Conservation (phyloP, 2,113 vertebrate genomes). For the Sapajus apella region DNA sequence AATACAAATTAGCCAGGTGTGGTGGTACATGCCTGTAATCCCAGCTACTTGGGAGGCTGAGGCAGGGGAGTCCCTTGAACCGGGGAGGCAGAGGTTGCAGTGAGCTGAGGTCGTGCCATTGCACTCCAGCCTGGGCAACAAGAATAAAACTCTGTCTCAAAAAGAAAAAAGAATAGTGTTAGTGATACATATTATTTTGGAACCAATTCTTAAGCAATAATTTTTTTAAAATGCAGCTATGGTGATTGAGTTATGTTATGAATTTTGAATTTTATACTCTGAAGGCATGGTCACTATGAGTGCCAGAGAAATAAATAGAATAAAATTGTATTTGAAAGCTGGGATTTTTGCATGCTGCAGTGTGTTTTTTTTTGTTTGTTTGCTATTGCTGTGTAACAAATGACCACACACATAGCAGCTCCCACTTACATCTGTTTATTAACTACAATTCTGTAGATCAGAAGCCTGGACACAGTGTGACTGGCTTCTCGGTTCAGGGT, state of each 20-base stretch:
- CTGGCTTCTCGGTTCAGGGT: not conserved
- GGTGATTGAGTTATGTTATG: not conserved
- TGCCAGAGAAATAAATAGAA: not conserved
- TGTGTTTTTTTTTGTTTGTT: not conserved
- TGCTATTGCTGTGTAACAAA: not conserved
- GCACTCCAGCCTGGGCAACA: no score
- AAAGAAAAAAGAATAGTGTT: not conserved
- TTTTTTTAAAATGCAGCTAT: not conserved
- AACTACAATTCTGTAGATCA: not conserved
- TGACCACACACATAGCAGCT: not conserved
- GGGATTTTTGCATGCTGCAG: not conserved
- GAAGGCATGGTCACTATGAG: not conserved
- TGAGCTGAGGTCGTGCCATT: no score
- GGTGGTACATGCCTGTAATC: no score
- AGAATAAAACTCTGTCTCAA: no score
- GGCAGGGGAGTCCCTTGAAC: no score
- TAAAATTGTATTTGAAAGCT: not conserved
- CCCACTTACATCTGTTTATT: not conserved
- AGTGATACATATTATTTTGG: not conserved
- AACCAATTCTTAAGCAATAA: not conserved
- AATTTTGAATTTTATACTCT: not conserved
- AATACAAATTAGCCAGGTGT: no score
- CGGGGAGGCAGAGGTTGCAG: no score
- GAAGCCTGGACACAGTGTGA: not conserved
- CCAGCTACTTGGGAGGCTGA: no score